A percentile compares a stretch with the other conserved stretches of the same genome.
phyloP scores from a whole-genome alignment of 2,113 vertebrate genomes.

The Hylia prasina region DNA sequence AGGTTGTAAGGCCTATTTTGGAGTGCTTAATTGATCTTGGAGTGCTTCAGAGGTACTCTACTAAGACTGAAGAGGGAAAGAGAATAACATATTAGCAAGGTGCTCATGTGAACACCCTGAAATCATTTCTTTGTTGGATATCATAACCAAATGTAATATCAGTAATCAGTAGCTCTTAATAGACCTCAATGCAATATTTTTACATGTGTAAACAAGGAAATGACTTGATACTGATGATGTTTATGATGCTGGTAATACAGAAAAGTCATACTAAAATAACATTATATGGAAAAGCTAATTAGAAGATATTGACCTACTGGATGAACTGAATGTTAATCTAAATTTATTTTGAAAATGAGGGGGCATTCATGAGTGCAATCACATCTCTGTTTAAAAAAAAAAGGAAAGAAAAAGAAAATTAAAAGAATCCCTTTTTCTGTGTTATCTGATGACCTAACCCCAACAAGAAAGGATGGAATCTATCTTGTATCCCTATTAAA shows the following conservation, averaged over 20 bases:
- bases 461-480: not conserved
- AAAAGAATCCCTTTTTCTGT: not conserved
- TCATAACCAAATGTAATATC: not conserved
- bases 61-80: not conserved
- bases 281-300: not conserved
- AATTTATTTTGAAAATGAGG: not conserved
- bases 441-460: not conserved
- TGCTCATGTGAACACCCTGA: not conserved
- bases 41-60: not conserved
- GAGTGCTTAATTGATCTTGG: not conserved
- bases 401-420: fast-evolving
- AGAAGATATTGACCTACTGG: not conserved
- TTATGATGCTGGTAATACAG: not conserved
- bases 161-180: not conserved
- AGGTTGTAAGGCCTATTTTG: not conserved
- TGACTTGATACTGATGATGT: not conserved
- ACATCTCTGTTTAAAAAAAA: not conserved
- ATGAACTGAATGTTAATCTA: not conserved
- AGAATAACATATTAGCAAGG: not conserved
- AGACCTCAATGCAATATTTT: not conserved
- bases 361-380: not conserved
- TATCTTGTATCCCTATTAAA: not conserved
- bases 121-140: not conserved
- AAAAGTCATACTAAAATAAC: not conserved
- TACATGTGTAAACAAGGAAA: not conserved